A percentile compares a stretch with the other conserved stretches of the same genome.
phyloP scores from a whole-genome alignment of 2,888 invertebrate species.

The Hirtodrosophila histrioides region DNA sequence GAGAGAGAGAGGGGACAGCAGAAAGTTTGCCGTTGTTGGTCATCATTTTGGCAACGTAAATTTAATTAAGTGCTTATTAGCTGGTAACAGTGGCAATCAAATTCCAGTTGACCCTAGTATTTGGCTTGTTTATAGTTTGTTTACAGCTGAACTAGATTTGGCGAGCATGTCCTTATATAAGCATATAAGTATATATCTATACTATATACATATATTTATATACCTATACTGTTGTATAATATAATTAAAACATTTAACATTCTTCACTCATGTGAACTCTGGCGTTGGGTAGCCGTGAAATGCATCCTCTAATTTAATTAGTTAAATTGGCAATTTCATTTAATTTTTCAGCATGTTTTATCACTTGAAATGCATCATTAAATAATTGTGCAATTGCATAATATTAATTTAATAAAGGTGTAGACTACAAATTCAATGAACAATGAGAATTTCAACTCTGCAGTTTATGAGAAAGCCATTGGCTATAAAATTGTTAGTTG shows the following conservation, averaged over 20 bases:
- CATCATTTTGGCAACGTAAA: slow-evolving; percentile 50
- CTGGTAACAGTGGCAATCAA: slow-evolving; percentile 36
- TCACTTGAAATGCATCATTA: slow-evolving; percentile 25
- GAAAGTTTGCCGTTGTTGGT: slow-evolving; percentile 10
- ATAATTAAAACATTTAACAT: no score
- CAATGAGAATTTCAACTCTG: not conserved
- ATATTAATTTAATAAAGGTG: slow-evolving; percentile 20
- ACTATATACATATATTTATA: no score
- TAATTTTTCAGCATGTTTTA: slow-evolving; percentile 23
- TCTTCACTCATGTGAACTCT: slow-evolving; percentile 54
- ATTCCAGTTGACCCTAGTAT: slow-evolving; percentile 3
- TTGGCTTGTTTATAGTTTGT: slow-evolving; percentile 1
- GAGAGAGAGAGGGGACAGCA: not conserved
- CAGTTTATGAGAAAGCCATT: not conserved
- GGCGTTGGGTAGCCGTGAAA: slow-evolving; percentile 6
- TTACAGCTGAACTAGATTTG: slow-evolving; percentile 1
- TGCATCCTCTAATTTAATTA: slow-evolving; percentile 47
- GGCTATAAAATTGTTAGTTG: not conserved
- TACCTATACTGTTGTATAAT: no score
- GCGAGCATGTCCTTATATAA: not conserved
- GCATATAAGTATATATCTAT: not conserved
- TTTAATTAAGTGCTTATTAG: slow-evolving; percentile 76
- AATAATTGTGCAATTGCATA: slow-evolving; percentile 33
- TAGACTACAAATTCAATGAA: slow-evolving; percentile 1
- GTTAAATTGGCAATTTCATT: slow-evolving; percentile 22